Evolutionary conservation across 2,797 vertebrate species (phyloP), one percentile per base, ranked within the genome.

Genomic region (Pseudochromis fuscus): DNA sequence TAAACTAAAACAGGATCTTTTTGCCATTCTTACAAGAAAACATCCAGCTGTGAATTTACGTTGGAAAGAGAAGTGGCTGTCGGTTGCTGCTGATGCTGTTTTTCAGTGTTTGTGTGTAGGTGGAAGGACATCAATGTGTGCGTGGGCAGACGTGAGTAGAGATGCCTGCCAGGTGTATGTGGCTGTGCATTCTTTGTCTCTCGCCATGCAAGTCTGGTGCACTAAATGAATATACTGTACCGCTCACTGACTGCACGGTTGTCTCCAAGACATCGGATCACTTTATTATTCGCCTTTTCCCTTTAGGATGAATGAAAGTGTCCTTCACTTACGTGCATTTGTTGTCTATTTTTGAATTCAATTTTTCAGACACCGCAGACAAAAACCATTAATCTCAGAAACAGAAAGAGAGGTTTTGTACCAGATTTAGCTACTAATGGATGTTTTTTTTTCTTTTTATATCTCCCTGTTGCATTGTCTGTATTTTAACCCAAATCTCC

Each of bases 91-190:
- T 45, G 69, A 56, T 85, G 67, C 76, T 82, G 75, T 81, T 88
- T 89, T 82, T 55, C 80, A 82, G 76, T 84, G 87, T 85, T 88
- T 83, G 59, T 79, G 83, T 65, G 92, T 87, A 81, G 91, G 91
- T 71, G 84, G 89, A 82, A 69, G 79, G 72, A 89, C 80, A 72
- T 91, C 85, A 72, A 56, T 82, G 82, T 73, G 85, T 84, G 87
- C 33, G 89, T 89, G 85, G 90, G 91, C 81, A 71, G 85, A 91
- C 88, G 86, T 87, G 84, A 88, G 89, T 89, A 82, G 76, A 84
- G 44, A 88, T 89, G 88, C 86, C 89, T 91, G 84, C 83, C 83
- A 92, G 90, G 88, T 92, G 86, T 72, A 81, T 85, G 77, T 71
- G 78, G 65, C 83, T 83, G 59, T 82, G 84, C 69, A 79, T 88